Base-by-base conservation (phyloP, 30 jellyfish, hydroid and myxozoan species). In the Hydractinia symbiolongicarpus region DNA sequence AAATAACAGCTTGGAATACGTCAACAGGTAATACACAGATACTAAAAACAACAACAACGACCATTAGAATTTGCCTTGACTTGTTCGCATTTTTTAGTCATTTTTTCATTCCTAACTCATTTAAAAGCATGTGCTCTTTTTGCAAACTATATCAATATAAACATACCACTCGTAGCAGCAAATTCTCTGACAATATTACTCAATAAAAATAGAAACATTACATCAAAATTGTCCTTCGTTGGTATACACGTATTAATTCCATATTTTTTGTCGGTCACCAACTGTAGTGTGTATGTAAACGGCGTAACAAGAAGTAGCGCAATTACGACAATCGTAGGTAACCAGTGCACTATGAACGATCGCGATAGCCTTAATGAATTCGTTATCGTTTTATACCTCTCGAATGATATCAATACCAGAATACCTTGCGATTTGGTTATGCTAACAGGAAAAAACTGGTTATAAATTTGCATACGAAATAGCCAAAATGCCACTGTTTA, bases 351-450 rank as follows among this genome's bases (percentile, higher is more conserved):
- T 17, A 79, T 58, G 73, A 66, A 54, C 51, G 53, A 30, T 82
- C 73, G 66, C 51, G 86, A 57, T n/a, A 88, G 20, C 8, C 73
- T 68, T 51, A 83, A 76, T 14, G 96, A 95, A 4, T 58, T 67
- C 78, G 82, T 61, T 13, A 89, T 80, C n/a, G 74, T 69, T 49
- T 53, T 50, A 77, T 78, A 84, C 9, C 95, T 80, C 30, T 82
- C 96, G 30, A 54, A 50, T 8, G 96, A 89, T 60, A 89, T 83
- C 69, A 89, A 71, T 14, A 89, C 88, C 11, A 89, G 66, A 21
- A 89, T 84, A 5, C 96, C 88, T 79, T 89, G 96, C 44, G 96
- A 89, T 69, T 83, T 53, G 3, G 95, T 89, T 9, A 83, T 86
- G 78, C 81, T 75, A 5, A 84, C 76, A 9, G 96, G 88, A 89